A percentile compares a stretch with the other conserved stretches of the same genome.
Conservation (phyloP, 2,888 invertebrate species). For the Harpalus rufipes region DNA sequence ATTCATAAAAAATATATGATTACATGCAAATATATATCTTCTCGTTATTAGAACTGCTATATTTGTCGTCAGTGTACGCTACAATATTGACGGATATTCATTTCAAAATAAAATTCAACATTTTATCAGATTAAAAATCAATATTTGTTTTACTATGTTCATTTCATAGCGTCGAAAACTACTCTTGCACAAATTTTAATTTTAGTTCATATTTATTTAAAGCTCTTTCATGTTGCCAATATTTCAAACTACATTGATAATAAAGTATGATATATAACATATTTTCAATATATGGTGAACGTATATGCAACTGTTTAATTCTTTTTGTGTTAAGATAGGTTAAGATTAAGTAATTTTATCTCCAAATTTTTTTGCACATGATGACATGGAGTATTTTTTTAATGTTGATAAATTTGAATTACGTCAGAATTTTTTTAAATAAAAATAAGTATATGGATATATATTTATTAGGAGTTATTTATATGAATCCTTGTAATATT, state of each 20-base stretch:
- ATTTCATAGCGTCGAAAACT: not conserved
- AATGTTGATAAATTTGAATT: not conserved
- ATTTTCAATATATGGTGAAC: not conserved
- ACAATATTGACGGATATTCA: not conserved
- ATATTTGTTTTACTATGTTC: not conserved
- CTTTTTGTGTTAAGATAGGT: not conserved
- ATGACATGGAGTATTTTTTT: not conserved
- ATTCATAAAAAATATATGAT: not conserved
- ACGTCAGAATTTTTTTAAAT: not conserved
- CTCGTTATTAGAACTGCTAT: not conserved
- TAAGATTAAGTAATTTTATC: no score
- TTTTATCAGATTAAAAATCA: slow-evolving; percentile 1
- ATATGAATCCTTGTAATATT: not conserved
- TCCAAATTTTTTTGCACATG: not conserved
- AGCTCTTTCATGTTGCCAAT: slow-evolving; percentile 11
- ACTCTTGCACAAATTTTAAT: slow-evolving; percentile 17
- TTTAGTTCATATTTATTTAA: slow-evolving; percentile 20
- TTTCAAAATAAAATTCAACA: not conserved
- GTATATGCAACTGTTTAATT: not conserved
- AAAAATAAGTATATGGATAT: not conserved
- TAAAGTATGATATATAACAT: not conserved
- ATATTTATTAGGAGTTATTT: not conserved
- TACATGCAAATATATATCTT: not conserved
- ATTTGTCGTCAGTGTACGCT: not conserved
- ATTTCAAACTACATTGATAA: slow-evolving; percentile 17